Percentiles rank a stretch among this genome's conserved stretches.
These are phyloP conservation scores for Amphipoea lucens DNA, from an alignment of 2,888 invertebrate genomes.

Conservation along the genomic window DNA sequence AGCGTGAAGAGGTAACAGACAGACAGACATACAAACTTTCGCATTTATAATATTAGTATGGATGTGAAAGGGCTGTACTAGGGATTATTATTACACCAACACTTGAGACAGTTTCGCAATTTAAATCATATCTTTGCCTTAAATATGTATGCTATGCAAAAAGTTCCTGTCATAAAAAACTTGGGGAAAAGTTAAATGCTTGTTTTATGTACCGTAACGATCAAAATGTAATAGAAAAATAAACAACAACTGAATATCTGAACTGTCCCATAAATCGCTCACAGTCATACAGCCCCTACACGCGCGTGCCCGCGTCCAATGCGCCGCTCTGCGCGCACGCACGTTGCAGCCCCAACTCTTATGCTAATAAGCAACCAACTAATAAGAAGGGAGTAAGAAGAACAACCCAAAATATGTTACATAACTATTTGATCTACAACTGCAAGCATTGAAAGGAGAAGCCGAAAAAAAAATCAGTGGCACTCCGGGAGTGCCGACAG, in stretches of 20 bases:
- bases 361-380: constrained; percentile 55
- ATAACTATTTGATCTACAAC: not conserved
- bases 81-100: no score
- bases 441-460: no score
- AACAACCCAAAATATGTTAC: not conserved
- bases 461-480: no score
- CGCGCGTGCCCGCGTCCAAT: constrained; percentile 74
- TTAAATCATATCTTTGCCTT: not conserved
- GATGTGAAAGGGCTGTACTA: no score
- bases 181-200: no score
- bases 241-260: not conserved
- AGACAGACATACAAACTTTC: no score
- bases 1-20: no score
- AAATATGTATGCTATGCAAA: not conserved
- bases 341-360: constrained; percentile 61
- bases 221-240: not conserved
- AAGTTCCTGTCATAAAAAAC: not conserved
- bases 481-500: no score
- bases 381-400: constrained; percentile 7
- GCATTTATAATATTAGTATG: no score
- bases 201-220: not conserved
- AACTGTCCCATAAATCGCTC: constrained; percentile 25
- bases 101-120: not conserved
- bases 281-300: constrained; percentile 32
- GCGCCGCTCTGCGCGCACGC: constrained; percentile 66